Conservation (phyloP, 2,888 invertebrate species). For the Diadegma fenestrale region DNA sequence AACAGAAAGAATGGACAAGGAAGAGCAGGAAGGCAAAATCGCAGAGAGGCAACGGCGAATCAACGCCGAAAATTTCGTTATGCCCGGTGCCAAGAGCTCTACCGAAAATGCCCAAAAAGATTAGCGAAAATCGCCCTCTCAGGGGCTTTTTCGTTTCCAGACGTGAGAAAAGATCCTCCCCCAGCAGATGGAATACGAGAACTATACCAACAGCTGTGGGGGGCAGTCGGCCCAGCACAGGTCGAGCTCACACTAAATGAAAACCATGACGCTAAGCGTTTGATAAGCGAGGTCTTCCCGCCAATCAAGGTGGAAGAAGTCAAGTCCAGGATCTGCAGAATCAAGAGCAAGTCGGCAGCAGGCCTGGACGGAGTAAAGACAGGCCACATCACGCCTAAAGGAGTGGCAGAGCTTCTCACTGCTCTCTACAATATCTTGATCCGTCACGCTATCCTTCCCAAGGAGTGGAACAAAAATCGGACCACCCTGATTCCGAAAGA, state of each 20-base stretch:
- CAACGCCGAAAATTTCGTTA: conserved; percentile 63
- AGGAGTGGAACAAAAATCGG: too few species aligned
- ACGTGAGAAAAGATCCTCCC: not conserved
- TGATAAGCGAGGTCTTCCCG: too few species aligned
- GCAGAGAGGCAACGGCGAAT: not conserved
- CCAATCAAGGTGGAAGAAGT: too few species aligned
- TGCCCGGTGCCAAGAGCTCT: conserved; percentile 77
- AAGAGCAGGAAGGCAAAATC: not conserved
- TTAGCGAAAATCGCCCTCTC: conserved; percentile 71
- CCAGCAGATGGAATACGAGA: conserved; percentile 53
- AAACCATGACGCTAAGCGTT: too few species aligned
- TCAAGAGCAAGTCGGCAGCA: too few species aligned
- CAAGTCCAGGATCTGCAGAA: too few species aligned
- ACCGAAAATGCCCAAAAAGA: conserved; percentile 73
- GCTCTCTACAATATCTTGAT: too few species aligned
- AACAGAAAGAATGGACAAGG: too few species aligned
- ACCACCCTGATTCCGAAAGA: conserved; percentile 73
- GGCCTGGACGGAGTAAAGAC: too few species aligned
- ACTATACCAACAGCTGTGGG: conserved; percentile 76
- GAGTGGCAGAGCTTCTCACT: too few species aligned
- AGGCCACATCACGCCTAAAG: too few species aligned
- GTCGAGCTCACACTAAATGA: not conserved
- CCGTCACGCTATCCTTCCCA: too few species aligned
- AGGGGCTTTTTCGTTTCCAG: conserved; percentile 48
- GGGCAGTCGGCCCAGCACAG: conserved; percentile 50